Base-by-base conservation (phyloP, 2,113 vertebrate genomes). In the Collichthys lucidus region DNA sequence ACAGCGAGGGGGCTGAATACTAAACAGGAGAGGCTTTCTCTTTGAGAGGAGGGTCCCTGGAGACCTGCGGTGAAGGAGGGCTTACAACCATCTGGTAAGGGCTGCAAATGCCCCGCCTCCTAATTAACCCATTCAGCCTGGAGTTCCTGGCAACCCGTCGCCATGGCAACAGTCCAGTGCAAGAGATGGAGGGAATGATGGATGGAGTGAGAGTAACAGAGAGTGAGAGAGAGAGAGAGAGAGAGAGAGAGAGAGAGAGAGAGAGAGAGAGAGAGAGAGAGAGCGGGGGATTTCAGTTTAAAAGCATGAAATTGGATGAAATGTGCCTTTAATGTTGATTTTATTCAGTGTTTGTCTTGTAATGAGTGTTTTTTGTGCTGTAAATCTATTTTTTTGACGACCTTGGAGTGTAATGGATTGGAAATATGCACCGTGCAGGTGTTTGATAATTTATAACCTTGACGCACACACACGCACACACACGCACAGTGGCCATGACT, bases 91-190 rank as follows among this genome's bases (percentile, higher is more conserved):
- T 90, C 89, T 91, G 90, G 81, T n/a, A 72, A 49, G 35, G 56
- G 70, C 68, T 83, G 70, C 47, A 67, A 44, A 62, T 0, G 69
- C 89, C 61, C 88, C 86, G 10, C 90, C 88, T 83, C 65, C 68
- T 69, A 15, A 86, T 91, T 85, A 92, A 91, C 89, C 87, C 90
- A 68, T 91, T 90, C 86, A 80, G 72, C 49, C 50, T 8, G 7
- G 82, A 86, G 67, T 77, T 40, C 84, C 75, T 90, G 88, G 91
- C 88, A 90, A 87, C 86, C 80, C 22, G 66, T 93, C 53, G 60
- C 92, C 49, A 92, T 92, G 83, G 89, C 86, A 92, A 94, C 93
- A 79, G 60, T 61, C 59, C 75, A 70, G 82, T 22, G 72, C 52
- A 10, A 46, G 55, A 69, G 73, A 85, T 70, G 78, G 77, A 82